Percentiles rank a stretch among this genome's conserved stretches.
Evolutionary conservation across 23 tunicate species (phyloP).

Genomic region (Clavelina lepadiformis): DNA sequence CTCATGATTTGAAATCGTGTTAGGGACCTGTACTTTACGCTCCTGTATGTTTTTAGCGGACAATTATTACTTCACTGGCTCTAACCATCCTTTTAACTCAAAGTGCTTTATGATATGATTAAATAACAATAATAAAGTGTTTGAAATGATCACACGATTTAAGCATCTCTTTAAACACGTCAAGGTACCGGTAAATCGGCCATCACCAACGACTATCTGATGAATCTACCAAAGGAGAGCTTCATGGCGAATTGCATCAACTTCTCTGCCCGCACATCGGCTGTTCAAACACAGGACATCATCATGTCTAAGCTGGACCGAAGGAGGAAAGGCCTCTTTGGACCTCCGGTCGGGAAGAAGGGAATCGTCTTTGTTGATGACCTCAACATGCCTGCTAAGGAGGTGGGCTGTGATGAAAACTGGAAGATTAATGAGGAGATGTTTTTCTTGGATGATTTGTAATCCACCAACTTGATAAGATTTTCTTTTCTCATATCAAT

Average conservation of each 20-base stretch:
- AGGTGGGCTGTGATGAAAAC: constrained; percentile 30
- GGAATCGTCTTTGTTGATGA: constrained; percentile 93
- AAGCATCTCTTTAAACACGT: no score
- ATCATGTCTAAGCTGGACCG: constrained; percentile 96
- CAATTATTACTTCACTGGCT: no score
- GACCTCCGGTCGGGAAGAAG: constrained; percentile 95
- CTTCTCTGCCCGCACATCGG: constrained; percentile 95
- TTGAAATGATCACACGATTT: no score
- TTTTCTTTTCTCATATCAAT: not conserved
- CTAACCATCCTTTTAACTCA: no score
- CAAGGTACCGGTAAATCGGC: constrained; percentile 99
- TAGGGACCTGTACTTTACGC: no score
- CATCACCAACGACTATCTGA: constrained; percentile 80
- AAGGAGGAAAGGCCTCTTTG: constrained; percentile 88
- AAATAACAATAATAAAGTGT: no score
- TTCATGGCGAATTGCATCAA: constrained; percentile 77
- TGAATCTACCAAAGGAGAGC: constrained; percentile 66
- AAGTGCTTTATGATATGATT: no score
- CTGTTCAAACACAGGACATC: constrained; percentile 90
- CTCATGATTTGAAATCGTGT: no score
- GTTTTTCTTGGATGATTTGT: not conserved
- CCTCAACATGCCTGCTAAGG: constrained; percentile 94
- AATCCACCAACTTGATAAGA: not conserved
- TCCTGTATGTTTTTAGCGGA: no score
- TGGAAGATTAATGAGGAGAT: not conserved